Conservation (phyloP, 2,797 vertebrate genomes). For the Acanthurus leucopareius region DNA sequence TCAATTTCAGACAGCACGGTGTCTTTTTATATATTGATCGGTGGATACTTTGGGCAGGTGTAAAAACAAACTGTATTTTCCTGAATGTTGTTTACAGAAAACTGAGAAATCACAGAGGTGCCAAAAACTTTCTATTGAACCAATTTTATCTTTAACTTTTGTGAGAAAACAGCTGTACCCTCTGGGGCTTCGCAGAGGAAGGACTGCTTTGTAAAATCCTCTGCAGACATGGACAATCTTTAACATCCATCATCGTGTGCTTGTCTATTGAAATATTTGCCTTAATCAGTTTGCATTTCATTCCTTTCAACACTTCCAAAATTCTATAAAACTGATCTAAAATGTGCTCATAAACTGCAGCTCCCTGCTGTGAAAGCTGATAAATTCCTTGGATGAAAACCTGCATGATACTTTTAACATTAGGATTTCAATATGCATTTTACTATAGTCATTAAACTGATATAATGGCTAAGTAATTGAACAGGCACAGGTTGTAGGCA, state of each 20-base stretch:
- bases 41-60: background rate
- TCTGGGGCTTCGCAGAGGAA: background rate
- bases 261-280: background rate
- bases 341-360: background rate
- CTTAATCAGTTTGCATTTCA: background rate
- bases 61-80: background rate
- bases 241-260: background rate
- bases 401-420: background rate
- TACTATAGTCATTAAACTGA: background rate
- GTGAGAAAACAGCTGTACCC: background rate
- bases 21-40: background rate
- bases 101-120: background rate
- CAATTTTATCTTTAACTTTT: conserved; percentile 7
- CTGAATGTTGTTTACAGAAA: conserved; percentile 1
- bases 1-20: background rate
- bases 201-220: background rate
- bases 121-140: background rate
- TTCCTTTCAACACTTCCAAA: too few species aligned
- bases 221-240: background rate
- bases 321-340: background rate
- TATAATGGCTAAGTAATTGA: background rate
- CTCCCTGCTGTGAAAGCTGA: background rate
- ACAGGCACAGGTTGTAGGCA: background rate
- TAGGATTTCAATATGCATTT: background rate
- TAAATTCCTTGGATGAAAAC: background rate